Evolutionary conservation across 1,140 invertebrate species (phyloP).

Genomic region (Euwallacea fornicatus): DNA sequence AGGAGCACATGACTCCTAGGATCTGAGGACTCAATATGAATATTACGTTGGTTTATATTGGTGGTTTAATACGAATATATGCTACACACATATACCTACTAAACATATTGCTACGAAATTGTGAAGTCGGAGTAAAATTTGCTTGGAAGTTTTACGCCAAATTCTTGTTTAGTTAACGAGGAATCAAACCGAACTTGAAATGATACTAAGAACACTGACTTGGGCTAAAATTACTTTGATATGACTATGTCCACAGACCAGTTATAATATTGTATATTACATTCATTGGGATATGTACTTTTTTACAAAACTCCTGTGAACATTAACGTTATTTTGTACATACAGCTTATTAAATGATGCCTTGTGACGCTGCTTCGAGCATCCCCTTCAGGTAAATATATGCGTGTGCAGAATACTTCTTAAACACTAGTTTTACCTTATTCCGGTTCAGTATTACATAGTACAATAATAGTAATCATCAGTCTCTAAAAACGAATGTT

Average conservation of each 20-base stretch:
- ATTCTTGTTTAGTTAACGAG: too few species aligned
- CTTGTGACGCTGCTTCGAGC: too few species aligned
- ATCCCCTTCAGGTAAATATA: slow-evolving; percentile 8
- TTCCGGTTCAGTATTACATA: background rate
- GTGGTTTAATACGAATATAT: slow-evolving; percentile 25
- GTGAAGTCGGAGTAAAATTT: slow-evolving; percentile 30
- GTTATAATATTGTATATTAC: slow-evolving; percentile 24
- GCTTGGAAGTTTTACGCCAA: background rate
- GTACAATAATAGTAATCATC: slow-evolving; percentile 9
- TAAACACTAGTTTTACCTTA: background rate
- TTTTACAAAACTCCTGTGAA: slow-evolving; percentile 17
- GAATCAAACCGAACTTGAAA: too few species aligned
- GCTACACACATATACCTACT: slow-evolving; percentile 55
- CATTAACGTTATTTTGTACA: slow-evolving; percentile 19
- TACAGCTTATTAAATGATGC: slow-evolving; percentile 6
- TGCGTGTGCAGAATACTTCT: slow-evolving; percentile 8
- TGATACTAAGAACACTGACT: too few species aligned
- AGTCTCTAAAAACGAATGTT: slow-evolving; percentile 18
- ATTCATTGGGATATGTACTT: slow-evolving; percentile 28
- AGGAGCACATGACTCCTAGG: too few species aligned
- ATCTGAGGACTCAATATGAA: too few species aligned
- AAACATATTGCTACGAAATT: slow-evolving; percentile 45
- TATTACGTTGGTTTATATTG: too few species aligned
- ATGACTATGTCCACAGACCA: slow-evolving; percentile 42
- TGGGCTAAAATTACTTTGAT: slow-evolving; percentile 19